These are phyloP conservation scores for Antheraea pernyi DNA, from an alignment of 1,140 invertebrate genomes.

Conservation along the genomic window DNA sequence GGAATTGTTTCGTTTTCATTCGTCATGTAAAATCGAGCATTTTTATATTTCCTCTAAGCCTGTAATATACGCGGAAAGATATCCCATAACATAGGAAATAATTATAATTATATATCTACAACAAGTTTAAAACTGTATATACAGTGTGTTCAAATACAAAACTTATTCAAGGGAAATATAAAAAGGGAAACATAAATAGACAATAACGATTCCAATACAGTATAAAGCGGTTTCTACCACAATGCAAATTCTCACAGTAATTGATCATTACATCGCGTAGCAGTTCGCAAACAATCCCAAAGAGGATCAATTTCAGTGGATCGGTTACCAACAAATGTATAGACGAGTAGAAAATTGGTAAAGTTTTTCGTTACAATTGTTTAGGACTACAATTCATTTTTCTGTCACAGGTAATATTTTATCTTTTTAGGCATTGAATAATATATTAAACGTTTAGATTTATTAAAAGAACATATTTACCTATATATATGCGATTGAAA, in stretches of 20 bases:
- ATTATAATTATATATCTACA: too few species aligned
- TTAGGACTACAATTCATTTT: neutral
- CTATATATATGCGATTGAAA: too few species aligned
- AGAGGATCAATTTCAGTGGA: slow-evolving; percentile 26
- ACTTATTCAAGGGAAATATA: slow-evolving; percentile 6
- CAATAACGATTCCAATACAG: slow-evolving; percentile 6
- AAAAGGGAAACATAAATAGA: slow-evolving; percentile 8
- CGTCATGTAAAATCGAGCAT: too few species aligned
- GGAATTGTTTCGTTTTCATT: too few species aligned
- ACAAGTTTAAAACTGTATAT: too few species aligned
- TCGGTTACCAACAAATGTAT: slow-evolving; percentile 7
- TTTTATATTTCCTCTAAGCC: too few species aligned
- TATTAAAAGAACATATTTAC: too few species aligned
- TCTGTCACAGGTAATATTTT: neutral
- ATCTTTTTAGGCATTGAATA: neutral
- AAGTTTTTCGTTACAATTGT: neutral
- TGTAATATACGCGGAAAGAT: too few species aligned
- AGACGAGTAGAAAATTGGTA: slow-evolving; percentile 1
- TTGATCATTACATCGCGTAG: slow-evolving; percentile 41
- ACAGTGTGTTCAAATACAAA: too few species aligned
- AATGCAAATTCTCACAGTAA: slow-evolving; percentile 29
- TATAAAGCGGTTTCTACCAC: slow-evolving; percentile 11
- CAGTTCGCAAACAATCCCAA: slow-evolving; percentile 24
- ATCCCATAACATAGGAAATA: too few species aligned
- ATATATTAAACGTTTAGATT: too few species aligned